Percentiles rank a stretch among this genome's conserved stretches.
Evolutionary conservation across 1,140 invertebrate species (phyloP).

Genomic region (Tetragnatha versicolor): DNA sequence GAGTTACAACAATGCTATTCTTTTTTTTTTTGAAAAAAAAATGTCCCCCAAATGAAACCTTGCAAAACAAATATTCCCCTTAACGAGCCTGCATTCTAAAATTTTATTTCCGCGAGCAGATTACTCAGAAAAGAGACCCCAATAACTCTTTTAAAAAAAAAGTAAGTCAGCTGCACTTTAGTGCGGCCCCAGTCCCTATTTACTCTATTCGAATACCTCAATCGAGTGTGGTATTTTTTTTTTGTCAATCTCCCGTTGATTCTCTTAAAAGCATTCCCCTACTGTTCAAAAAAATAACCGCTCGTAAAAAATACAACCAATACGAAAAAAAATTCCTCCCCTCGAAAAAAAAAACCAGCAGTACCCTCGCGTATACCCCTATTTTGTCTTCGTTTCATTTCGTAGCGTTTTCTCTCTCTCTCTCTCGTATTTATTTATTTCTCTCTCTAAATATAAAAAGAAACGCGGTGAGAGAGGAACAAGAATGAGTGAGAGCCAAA

Average conservation of each 20-base stretch:
- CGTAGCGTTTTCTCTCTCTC: constrained; percentile 30
- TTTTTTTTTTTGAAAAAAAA: no score
- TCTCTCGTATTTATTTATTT: constrained; percentile 41
- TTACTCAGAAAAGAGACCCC: constrained; percentile 11
- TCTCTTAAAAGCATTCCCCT: constrained; percentile 38
- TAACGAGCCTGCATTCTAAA: no score
- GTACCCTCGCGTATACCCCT: not conserved
- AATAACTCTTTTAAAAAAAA: no score
- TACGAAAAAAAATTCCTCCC: not conserved
- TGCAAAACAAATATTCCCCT: no score
- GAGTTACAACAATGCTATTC: no score
- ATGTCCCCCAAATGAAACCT: no score
- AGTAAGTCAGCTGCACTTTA: constrained; percentile 29
- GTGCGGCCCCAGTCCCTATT: not conserved
- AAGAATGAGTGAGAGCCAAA: constrained; percentile 6
- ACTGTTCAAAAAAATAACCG: not conserved
- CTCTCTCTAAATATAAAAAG: constrained; percentile 16
- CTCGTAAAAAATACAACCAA: no score
- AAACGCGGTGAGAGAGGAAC: not conserved
- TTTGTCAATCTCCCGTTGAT: constrained; percentile 35
- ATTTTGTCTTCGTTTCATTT: constrained; percentile 25
- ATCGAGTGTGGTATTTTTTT: constrained; percentile 13
- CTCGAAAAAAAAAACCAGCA: not conserved
- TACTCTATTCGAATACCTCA: not conserved
- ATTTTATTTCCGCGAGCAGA: constrained; percentile 10